phyloP scores from a whole-genome alignment of 2,113 vertebrate genomes.

The Corvus hawaiiensis region DNA sequence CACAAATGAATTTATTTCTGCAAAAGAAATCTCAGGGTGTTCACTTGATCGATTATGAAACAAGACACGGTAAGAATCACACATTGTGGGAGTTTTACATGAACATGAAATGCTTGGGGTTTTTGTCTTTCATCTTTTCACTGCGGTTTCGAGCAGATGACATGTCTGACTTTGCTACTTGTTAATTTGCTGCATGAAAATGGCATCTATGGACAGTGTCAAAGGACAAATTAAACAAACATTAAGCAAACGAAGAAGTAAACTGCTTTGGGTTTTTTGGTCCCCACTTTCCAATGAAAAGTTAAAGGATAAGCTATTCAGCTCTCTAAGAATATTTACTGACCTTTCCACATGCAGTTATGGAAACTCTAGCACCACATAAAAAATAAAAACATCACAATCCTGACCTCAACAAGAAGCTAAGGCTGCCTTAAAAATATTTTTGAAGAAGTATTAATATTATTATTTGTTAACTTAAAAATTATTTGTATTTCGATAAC shows the following conservation, averaged over 20 bases:
- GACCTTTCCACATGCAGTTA: not conserved
- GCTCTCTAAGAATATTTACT: not conserved
- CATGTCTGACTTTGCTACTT: not conserved
- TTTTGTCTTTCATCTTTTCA: not conserved
- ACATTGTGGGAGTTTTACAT: not conserved
- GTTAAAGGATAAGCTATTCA: not conserved
- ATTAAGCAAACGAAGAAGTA: not conserved
- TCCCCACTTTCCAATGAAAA: not conserved
- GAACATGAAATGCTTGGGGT: not conserved
- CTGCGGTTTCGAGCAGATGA: not conserved
- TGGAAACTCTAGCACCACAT: not conserved
- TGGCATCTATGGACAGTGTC: not conserved
- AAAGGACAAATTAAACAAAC: not conserved
- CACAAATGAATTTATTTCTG: conserved; percentile 13
- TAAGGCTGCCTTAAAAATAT: not conserved
- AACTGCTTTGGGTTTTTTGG: not conserved
- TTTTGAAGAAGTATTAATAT: not conserved
- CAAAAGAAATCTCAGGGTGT: not conserved
- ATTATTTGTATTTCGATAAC: not conserved
- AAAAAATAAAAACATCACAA: not conserved
- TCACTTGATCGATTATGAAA: not conserved
- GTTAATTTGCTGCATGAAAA: not conserved
- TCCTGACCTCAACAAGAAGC: not conserved
- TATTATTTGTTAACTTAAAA: not conserved
- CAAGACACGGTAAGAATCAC: not conserved